These are phyloP conservation scores for Phyllostomus hastatus DNA, from an alignment of 2,113 vertebrate genomes.

Conservation along the genomic window DNA sequence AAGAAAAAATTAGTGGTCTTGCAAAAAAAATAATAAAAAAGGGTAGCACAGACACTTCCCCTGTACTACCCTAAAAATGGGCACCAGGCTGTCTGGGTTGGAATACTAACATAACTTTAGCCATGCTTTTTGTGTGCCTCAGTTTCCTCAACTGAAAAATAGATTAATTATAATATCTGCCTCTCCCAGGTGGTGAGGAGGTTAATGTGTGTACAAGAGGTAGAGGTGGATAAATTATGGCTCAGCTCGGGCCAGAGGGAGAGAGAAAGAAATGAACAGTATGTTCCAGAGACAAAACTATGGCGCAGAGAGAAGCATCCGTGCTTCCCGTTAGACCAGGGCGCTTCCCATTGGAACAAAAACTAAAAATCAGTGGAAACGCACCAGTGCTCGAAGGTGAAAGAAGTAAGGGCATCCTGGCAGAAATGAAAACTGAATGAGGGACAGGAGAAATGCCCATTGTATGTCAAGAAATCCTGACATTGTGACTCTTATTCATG, in stretches of 20 bases:
- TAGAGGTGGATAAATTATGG: not conserved
- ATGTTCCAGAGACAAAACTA: not conserved
- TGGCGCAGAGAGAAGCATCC: not conserved
- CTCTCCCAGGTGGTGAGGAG: not conserved
- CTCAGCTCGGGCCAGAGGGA: not conserved
- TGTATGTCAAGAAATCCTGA: not conserved
- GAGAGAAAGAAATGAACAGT: not conserved
- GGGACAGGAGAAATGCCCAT: not conserved
- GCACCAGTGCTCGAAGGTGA: not conserved
- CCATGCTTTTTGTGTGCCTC: not conserved
- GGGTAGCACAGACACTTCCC: no score
- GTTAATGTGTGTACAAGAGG: not conserved
- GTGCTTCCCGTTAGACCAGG: not conserved
- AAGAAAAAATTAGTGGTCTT: not conserved
- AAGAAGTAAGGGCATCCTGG: not conserved
- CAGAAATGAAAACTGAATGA: not conserved
- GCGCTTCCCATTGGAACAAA: not conserved
- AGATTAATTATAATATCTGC: not conserved
- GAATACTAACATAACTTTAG: not conserved
- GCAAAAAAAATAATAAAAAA: not conserved
- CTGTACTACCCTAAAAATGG: conserved; percentile 15
- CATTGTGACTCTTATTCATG: not conserved
- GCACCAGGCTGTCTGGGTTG: not conserved
- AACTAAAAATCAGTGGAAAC: not conserved
- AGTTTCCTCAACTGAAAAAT: conserved; percentile 9